phyloP scores from a whole-genome alignment of 2,888 invertebrate genomes.

The Netelia virgata region DNA sequence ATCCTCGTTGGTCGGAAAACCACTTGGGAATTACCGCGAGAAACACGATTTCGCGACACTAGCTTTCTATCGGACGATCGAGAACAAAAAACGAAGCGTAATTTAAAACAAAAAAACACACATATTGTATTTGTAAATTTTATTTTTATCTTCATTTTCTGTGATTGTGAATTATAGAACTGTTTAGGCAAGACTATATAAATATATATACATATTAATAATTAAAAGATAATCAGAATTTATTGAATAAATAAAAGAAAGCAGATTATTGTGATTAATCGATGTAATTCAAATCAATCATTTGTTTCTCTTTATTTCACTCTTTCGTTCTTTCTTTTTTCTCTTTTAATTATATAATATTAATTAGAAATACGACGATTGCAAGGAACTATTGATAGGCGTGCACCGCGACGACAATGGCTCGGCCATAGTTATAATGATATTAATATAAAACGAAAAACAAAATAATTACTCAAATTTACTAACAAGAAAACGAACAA shows the following conservation, averaged over 20 bases:
- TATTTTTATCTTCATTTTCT: conserved; percentile 50
- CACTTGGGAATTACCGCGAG: conserved; percentile 38
- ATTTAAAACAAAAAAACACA: neutral
- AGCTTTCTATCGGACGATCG: conserved; percentile 17
- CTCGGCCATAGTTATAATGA: conserved; percentile 67
- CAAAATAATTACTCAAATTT: conserved; percentile 2
- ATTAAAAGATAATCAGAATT: neutral
- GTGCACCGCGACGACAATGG: conserved; percentile 72
- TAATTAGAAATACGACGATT: conserved; percentile 20
- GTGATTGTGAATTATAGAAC: conserved; percentile 45
- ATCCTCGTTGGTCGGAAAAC: conserved; percentile 55
- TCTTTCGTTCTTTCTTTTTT: conserved; percentile 5
- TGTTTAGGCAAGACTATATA: conserved; percentile 15
- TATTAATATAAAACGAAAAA: conserved; percentile 4
- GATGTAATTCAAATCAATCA: conserved; percentile 40
- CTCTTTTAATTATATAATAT: neutral
- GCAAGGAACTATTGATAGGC: conserved; percentile 67
- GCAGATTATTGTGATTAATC: conserved; percentile 27
- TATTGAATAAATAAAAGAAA: neutral
- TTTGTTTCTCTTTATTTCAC: conserved; percentile 28
- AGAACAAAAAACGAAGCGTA: neutral
- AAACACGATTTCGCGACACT: neutral
- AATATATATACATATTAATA: conserved; percentile 15
- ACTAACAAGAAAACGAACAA: neutral
- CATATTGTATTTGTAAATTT: neutral